Evolutionary conservation across 1,140 invertebrate species (phyloP).

Genomic region (Drosophila seguyi): DNA sequence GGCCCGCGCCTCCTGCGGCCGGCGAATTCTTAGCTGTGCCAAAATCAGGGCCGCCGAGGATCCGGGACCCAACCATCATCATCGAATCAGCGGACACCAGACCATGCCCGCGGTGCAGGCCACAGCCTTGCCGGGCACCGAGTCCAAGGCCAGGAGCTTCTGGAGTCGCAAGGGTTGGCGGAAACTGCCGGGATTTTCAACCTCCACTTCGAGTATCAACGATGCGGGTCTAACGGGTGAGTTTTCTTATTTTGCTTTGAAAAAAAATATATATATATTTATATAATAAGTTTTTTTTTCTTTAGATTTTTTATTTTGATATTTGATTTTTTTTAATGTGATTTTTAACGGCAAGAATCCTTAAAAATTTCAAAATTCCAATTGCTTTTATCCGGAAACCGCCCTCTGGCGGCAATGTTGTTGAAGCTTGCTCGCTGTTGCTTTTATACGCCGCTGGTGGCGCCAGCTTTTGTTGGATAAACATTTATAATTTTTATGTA

Average conservation of each 20-base stretch:
- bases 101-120: not conserved
- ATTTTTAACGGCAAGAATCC: not conserved
- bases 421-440: not conserved
- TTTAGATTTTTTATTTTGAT: not conserved
- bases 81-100: not conserved
- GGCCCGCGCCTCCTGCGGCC: slow-evolving; percentile 73
- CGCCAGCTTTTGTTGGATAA: not conserved
- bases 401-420: not conserved
- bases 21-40: slow-evolving; percentile 74
- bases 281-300: not conserved
- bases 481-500: not conserved
- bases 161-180: slow-evolving; percentile 92
- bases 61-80: slow-evolving; percentile 65
- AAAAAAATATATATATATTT: slow-evolving; percentile 1
- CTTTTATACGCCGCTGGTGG: not conserved
- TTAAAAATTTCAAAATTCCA: not conserved
- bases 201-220: slow-evolving; percentile 88
- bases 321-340: not conserved
- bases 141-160: slow-evolving; percentile 86
- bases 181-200: slow-evolving; percentile 90
- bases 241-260: slow-evolving; percentile 36
- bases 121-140: slow-evolving; percentile 33
- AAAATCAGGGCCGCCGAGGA: slow-evolving; percentile 78
- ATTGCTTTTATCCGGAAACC: not conserved
- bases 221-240: slow-evolving; percentile 88